Evolutionary conservation across 2,113 vertebrate genomes (phyloP).

Genomic region (Pterophyllum scalare): DNA sequence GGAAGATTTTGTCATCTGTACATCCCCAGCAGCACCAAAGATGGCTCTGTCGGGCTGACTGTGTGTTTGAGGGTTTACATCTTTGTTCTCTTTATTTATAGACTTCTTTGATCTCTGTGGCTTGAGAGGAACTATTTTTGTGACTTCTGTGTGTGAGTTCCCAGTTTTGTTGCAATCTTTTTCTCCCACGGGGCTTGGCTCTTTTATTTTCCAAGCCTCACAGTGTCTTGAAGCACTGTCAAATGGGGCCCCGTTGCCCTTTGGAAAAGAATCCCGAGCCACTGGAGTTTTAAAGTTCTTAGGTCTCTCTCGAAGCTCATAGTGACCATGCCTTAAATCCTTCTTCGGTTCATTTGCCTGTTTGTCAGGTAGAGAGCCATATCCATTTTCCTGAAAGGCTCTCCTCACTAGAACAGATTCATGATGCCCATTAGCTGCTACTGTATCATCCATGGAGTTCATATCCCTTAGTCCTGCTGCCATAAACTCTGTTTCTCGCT

Average conservation of each 20-base stretch:
- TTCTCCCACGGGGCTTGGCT: conserved; percentile 33
- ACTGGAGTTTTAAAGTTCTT: conserved; percentile 25
- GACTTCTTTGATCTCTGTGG: conserved; percentile 83
- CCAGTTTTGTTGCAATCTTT: conserved; percentile 56
- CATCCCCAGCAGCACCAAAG: conserved; percentile 33
- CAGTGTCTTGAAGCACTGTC: conserved; percentile 11
- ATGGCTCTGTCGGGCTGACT: conserved; percentile 33
- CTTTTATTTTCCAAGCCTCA: conserved; percentile 50
- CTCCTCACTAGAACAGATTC: conserved; percentile 34
- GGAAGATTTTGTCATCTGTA: conserved; percentile 40
- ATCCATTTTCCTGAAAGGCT: conserved; percentile 75
- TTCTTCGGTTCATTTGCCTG: conserved; percentile 26
- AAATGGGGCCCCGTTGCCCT: conserved; percentile 3
- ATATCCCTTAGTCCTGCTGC: neutral
- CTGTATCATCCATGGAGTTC: conserved; percentile 1
- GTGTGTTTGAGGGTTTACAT: conserved; percentile 41
- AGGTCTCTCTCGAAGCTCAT: conserved; percentile 29
- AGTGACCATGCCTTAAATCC: conserved; percentile 32
- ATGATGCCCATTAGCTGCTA: conserved; percentile 43
- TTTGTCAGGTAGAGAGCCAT: conserved; percentile 53
- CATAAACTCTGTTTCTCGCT: conserved; percentile 16
- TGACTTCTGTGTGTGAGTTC: conserved; percentile 62
- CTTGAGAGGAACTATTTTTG: conserved; percentile 81
- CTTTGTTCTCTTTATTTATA: conserved; percentile 75
- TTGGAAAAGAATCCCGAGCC: conserved; percentile 29